A percentile compares a stretch with the other conserved stretches of the same genome.
phyloP scores from a whole-genome alignment of 2,113 vertebrate species.

The Pseudolaguvia tuberculata region DNA sequence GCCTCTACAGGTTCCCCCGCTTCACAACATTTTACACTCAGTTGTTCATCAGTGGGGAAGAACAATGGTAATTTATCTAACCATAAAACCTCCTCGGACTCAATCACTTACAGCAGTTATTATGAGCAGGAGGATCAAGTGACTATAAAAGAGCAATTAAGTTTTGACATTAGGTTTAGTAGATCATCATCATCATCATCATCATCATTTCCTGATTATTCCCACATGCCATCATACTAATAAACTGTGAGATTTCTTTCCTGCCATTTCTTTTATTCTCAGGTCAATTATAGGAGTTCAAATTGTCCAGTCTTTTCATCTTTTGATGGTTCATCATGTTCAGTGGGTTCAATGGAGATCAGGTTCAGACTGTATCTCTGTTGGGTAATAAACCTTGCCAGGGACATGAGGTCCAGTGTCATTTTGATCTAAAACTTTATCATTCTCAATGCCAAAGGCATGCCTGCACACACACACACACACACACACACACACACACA shows the following conservation, averaged over 20 bases:
- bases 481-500: no score
- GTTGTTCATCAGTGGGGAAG: no score
- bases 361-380: slow-evolving; percentile 15
- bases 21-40: no score
- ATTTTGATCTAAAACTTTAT: slow-evolving; percentile 39
- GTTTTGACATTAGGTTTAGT: not conserved
- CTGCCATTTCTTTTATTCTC: slow-evolving; percentile 26
- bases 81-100: no score
- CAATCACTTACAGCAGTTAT: not conserved
- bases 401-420: slow-evolving; percentile 9
- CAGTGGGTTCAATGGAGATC: slow-evolving; percentile 25
- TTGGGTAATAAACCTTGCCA: slow-evolving; percentile 33
- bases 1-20: no score
- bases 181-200: not conserved
- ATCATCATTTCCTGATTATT: not conserved
- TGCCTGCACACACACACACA: no score
- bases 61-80: no score
- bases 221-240: not conserved
- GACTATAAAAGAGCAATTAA: not conserved
- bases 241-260: not conserved
- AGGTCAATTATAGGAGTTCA: slow-evolving; percentile 24
- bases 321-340: slow-evolving; percentile 27
- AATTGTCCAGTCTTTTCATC: not conserved
- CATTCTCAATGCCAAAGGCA: slow-evolving; percentile 15
- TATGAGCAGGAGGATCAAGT: not conserved